A percentile compares a stretch with the other conserved stretches of the same genome.
Evolutionary conservation across 2,113 vertebrate genomes (phyloP).

Genomic region (Telmatochromis sp.): DNA sequence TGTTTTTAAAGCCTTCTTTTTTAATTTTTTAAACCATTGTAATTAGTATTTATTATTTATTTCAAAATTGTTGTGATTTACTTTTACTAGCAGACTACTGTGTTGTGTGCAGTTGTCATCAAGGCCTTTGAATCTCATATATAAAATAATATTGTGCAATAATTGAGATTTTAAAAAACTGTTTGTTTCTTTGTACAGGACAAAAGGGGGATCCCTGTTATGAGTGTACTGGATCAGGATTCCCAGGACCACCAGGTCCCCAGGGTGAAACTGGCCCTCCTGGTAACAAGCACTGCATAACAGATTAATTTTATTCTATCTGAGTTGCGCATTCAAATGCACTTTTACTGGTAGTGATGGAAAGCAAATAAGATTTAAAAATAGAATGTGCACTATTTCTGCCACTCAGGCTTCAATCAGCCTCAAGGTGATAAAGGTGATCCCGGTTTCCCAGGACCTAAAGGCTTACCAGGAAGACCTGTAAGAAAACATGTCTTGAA

Average conservation of each 20-base stretch:
- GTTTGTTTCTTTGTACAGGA: slow-evolving; percentile 12
- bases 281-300: slow-evolving; percentile 26
- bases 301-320: not conserved
- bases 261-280: slow-evolving; percentile 36
- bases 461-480: slow-evolving; percentile 69
- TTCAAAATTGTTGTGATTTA: not conserved
- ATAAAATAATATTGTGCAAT: not conserved
- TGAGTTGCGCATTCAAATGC: not conserved
- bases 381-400: not conserved
- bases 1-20: not conserved
- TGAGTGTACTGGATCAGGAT: not conserved
- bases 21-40: not conserved
- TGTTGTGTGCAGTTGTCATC: not conserved
- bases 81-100: not conserved
- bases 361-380: not conserved
- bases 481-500: slow-evolving; percentile 38
- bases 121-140: not conserved
- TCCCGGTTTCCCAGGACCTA: slow-evolving; percentile 31
- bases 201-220: slow-evolving; percentile 44
- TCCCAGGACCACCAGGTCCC: slow-evolving; percentile 35
- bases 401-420: slow-evolving; percentile 22
- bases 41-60: not conserved
- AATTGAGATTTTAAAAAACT: not conserved
- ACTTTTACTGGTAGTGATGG: not conserved
- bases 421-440: slow-evolving; percentile 49